A percentile compares a stretch with the other conserved stretches of the same genome.
Evolutionary conservation across 2,888 invertebrate genomes (phyloP).

Genomic region (Pasiphila rectangulata): DNA sequence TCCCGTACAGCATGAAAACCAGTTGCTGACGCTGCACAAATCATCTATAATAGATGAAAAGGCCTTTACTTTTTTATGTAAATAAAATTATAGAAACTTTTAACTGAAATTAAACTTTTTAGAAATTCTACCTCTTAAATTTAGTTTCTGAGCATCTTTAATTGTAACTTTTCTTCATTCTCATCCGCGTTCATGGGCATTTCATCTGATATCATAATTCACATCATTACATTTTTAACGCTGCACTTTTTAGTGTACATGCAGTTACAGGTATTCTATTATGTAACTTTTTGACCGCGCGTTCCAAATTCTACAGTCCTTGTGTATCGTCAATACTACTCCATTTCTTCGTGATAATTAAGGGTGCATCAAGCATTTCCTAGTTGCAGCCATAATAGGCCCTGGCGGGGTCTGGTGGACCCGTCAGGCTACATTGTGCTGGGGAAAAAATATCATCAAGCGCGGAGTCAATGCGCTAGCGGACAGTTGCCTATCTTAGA

Average conservation of each 20-base stretch:
- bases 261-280: not conserved
- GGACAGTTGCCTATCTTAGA: conserved; percentile 6
- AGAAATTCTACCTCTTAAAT: no score
- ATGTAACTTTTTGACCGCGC: conserved; percentile 26
- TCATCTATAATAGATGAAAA: no score
- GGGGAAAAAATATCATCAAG: conserved; percentile 47
- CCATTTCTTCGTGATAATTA: conserved; percentile 70
- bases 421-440: conserved; percentile 39
- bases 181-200: no score
- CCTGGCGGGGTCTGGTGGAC: conserved; percentile 33
- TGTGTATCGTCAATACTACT: conserved; percentile 38
- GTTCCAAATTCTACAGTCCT: conserved; percentile 13
- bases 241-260: not conserved
- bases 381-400: conserved; percentile 56
- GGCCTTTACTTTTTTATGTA: no score
- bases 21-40: no score
- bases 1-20: no score
- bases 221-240: not conserved
- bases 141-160: no score
- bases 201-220: not conserved
- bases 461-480: conserved; percentile 27
- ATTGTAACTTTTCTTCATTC: no score
- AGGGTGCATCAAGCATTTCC: conserved; percentile 57
- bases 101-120: no score
- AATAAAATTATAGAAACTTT: no score